Evolutionary conservation across 2,113 vertebrate genomes (phyloP), one percentile per base, ranked within the genome.

Genomic region (Natator depressus): DNA sequence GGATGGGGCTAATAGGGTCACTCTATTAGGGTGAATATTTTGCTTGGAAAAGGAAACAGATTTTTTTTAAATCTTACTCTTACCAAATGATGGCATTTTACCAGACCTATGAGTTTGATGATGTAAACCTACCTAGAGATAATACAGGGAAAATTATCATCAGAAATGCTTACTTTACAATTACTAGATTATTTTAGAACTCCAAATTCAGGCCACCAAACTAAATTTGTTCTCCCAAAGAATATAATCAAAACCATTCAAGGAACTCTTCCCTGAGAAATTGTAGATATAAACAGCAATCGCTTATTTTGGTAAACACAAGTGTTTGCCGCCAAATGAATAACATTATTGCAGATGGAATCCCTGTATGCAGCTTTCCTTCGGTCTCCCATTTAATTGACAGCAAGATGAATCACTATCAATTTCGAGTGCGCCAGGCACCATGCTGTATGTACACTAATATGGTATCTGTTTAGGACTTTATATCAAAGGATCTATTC

Each of bases 211-310:
- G 89, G 95, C 94, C 97, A 93, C 87, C 87, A 97, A 89, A 96
- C 93, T 91, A 83, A 96, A 94, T 97, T 95, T 96, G 90, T 92
- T 97, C 93, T 96, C 7, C 5, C 90, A 89, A 75, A 94, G 95
- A 96, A 96, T 3, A 49, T 95, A 95, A 96, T 96, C 94, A 96
- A 85, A 96, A 57, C 93, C 94, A 95, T 97, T 97, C 97, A 95
- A 92, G 89, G 95, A 96, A 96, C 95, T 94, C 96, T 96, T 97
- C 93, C 96, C 96, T 95, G 96, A 96, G 94, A 96, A 95, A 93
- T 88, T 96, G 96, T 96, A 97, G 97, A 97, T 97, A 96, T 95
- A 97, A 97, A 96, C 96, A 96, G 97, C 96, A 97, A 96, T 96
- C 95, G 95, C 94, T 92, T 89, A 95, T 97, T 96, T 96, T 46